A percentile compares a stretch with the other conserved stretches of the same genome.
phyloP scores from a whole-genome alignment of 2,888 invertebrate species.

The Sarcophaga subvicina region DNA sequence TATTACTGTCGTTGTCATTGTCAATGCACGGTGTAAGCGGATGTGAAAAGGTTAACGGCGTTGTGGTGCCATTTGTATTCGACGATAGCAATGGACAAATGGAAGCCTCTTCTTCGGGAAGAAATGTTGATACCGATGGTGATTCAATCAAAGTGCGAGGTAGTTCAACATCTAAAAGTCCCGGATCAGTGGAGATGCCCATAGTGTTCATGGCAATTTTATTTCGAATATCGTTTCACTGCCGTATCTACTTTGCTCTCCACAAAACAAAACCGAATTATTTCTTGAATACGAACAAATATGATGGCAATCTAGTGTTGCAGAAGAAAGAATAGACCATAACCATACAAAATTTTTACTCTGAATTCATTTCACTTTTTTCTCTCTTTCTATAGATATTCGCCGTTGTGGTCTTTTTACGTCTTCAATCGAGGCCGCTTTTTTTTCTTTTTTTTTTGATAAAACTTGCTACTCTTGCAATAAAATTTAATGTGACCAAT shows the following conservation, averaged over 20 bases:
- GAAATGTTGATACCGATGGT: constrained; percentile 80
- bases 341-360: constrained; percentile 37
- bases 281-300: constrained; percentile 11
- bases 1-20: constrained; percentile 82
- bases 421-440: constrained; percentile 21
- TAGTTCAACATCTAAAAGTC: constrained; percentile 78
- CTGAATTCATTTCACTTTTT: too few species aligned
- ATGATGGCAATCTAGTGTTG: background rate
- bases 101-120: constrained; percentile 85
- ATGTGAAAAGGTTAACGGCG: constrained; percentile 84
- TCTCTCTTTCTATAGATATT: too few species aligned
- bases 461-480: constrained; percentile 48
- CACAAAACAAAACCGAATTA: background rate
- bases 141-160: constrained; percentile 78
- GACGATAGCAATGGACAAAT: constrained; percentile 85
- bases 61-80: constrained; percentile 84
- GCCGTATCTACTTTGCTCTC: background rate
- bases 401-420: background rate
- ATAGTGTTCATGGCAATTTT: constrained; percentile 73
- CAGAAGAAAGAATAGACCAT: constrained; percentile 8
- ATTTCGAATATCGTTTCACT: background rate
- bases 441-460: too few species aligned
- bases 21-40: constrained; percentile 84
- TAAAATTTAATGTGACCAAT: constrained; percentile 5
- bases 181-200: constrained; percentile 79